phyloP scores from a whole-genome alignment of 2,113 vertebrate genomes.

The Coptodon rendalli region DNA sequence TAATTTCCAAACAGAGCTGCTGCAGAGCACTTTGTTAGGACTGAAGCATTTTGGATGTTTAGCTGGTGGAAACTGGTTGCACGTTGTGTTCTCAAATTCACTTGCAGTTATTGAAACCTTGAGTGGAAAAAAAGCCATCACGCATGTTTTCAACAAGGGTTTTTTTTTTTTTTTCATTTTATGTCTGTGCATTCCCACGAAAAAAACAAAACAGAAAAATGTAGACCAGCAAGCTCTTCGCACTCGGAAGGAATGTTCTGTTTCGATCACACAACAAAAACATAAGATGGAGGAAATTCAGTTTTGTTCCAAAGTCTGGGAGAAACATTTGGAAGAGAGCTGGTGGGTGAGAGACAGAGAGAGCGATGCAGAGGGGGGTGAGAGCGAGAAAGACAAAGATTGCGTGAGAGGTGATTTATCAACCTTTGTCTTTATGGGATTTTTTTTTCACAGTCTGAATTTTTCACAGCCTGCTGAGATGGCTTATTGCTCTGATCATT shows the following conservation, averaged over 20 bases:
- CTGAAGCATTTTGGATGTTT: neutral
- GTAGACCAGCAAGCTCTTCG: neutral
- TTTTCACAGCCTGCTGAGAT: constrained; percentile 41
- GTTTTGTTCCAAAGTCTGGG: constrained; percentile 18
- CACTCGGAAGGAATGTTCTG: constrained; percentile 10
- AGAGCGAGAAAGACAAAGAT: neutral
- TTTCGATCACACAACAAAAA: constrained; percentile 38
- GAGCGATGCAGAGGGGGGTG: neutral
- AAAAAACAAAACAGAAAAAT: neutral
- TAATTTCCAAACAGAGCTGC: neutral
- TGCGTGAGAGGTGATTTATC: constrained; percentile 60
- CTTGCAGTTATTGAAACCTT: neutral
- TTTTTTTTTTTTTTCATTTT: neutral
- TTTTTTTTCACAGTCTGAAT: constrained; percentile 30
- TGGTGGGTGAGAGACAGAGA: neutral
- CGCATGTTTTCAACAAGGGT: neutral
- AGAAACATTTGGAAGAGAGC: constrained; percentile 35
- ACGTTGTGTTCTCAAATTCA: neutral
- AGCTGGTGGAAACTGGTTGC: neutral
- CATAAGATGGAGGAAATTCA: constrained; percentile 11
- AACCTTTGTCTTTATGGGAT: constrained; percentile 34
- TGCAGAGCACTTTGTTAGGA: neutral
- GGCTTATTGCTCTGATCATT: constrained; percentile 36
- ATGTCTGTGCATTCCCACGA: neutral
- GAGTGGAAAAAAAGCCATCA: neutral